Base-by-base conservation (phyloP, 2,888 invertebrate genomes). In the Heterodera filipjevi region DNA sequence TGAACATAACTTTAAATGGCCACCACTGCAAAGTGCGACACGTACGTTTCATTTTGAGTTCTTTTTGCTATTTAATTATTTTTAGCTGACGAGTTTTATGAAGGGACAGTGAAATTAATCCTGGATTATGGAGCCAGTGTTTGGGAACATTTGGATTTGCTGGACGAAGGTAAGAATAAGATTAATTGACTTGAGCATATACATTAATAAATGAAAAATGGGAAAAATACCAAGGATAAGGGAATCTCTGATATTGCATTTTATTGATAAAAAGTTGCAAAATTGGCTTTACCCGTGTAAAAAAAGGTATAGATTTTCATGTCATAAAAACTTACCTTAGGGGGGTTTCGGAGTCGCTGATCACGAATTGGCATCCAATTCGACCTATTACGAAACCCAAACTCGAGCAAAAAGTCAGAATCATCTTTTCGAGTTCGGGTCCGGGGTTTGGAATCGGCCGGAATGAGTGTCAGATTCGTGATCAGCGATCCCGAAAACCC, bases 71-170 rank as follows among this genome's bases (percentile, higher is more conserved):
- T 72, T 68, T 78, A 16, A n/a, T 80, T 30, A 35, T 59, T 64
- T 84, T 77, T 66, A 84, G 84, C 85, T 5, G 79, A 82, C 68
- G 88, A 88, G 82, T 85, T 87, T 84, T 88, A 87, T 78, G 88
- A 88, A 81, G 88, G 88, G 19, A 86, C 88, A 0, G 85, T 89
- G 12, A 78, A 86, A 75, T 80, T 85, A 82, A 75, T 89, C 32
- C 87, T 88, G 86, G 88, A 88, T 76, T 86, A 86, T 79, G 87
- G 88, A 44, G 88, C 88, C 19, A 89, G 87, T 44, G 81, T 84
- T 12, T 81, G 84, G 81, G 87, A 88, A 75, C 88, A 87, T 64
- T 79, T 84, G 75, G 86, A 88, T 74, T 82, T 86, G 76, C 71
- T 88, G 22, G 82, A 86, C 49, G 82, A 83, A 39, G 81, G 86